Base-by-base conservation (phyloP, 2,888 invertebrate genomes). In the Scaptomyza flava region DNA sequence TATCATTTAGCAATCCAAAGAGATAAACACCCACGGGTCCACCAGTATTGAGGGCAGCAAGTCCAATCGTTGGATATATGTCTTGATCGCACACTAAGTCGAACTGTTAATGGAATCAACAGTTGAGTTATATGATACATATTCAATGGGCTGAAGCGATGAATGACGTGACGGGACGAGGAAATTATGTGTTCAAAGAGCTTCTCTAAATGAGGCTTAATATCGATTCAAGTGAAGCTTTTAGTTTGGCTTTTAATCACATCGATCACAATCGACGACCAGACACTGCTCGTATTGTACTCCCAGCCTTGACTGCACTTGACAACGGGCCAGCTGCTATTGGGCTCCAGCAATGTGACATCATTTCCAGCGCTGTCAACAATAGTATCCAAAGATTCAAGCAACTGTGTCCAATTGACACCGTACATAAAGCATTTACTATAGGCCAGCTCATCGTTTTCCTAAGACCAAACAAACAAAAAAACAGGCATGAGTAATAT, bases 11-110 rank as follows among this genome's bases (percentile, higher is more conserved):
- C 68, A 95, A 92, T 1, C 98, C 98, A 91, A 98, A 98, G 9
- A 96, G 93, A 90, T 97, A 97, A 7, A 98, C 98, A 30, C 98
- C 98, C 64, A 98, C 94, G 0, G 98, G 97, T 11, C 97, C 97
- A 48, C 98, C 98, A 36, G 96, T 93, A 90, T 98, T 98, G 58
- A 98, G 93, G 4, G 97, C 96, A 1, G 96, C 96, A 77, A 98
- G 93, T 7, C 97, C 97, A 58, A 98, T 93, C 0, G 97, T 97
- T 3, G 98, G 97, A 92, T 97, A 97, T 79, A 97, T 96, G 72
- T 96, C 95, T 78, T 94, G 94, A 61, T 96, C 96, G 91, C 98
- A 98, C 47, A 98, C 98, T 87, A 98, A 93, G 93, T 97, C 94
- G 92, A 97, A 98, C 98, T 82, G 75, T 58, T 30, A 65, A 56